A percentile compares a stretch with the other conserved stretches of the same genome.
These are phyloP conservation scores for Aphidius gifuensis DNA, from an alignment of 1,140 invertebrate genomes.

Conservation along the genomic window DNA sequence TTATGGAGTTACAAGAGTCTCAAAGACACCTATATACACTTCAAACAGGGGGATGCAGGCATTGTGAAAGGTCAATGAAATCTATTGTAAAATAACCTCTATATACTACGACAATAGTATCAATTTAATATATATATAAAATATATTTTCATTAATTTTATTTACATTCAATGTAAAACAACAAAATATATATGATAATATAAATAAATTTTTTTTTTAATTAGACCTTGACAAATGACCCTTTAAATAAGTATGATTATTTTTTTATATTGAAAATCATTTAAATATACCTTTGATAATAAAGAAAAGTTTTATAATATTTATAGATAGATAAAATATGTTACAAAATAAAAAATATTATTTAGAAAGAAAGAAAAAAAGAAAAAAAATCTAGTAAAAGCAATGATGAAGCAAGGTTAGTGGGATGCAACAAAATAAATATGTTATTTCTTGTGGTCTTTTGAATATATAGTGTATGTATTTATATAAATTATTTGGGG, in stretches of 20 bases:
- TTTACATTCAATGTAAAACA: no score
- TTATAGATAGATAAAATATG: no score
- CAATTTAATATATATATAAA: slow-evolving; percentile 16
- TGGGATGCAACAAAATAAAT: slow-evolving; percentile 23
- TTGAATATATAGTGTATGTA: slow-evolving; percentile 26
- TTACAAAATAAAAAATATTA: no score
- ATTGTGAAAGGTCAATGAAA: slow-evolving; percentile 44
- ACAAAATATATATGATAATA: no score
- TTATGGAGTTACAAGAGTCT: slow-evolving; percentile 39
- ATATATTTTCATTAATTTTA: not conserved
- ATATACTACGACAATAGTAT: slow-evolving; percentile 17
- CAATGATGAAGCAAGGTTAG: slow-evolving; percentile 33
- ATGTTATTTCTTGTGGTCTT: not conserved
- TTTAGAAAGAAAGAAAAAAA: no score
- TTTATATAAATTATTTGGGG: slow-evolving; percentile 35
- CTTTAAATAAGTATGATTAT: no score
- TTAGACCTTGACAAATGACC: no score
- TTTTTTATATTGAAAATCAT: no score
- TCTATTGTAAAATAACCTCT: slow-evolving; percentile 44
- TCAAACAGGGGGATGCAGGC: slow-evolving; percentile 28
- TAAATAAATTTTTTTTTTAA: no score
- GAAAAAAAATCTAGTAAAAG: no score
- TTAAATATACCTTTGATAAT: no score
- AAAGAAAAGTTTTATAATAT: no score
- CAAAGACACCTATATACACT: slow-evolving; percentile 34